These are phyloP conservation scores for Torymus texanus DNA, from an alignment of 2,888 invertebrate genomes.

Conservation along the genomic window DNA sequence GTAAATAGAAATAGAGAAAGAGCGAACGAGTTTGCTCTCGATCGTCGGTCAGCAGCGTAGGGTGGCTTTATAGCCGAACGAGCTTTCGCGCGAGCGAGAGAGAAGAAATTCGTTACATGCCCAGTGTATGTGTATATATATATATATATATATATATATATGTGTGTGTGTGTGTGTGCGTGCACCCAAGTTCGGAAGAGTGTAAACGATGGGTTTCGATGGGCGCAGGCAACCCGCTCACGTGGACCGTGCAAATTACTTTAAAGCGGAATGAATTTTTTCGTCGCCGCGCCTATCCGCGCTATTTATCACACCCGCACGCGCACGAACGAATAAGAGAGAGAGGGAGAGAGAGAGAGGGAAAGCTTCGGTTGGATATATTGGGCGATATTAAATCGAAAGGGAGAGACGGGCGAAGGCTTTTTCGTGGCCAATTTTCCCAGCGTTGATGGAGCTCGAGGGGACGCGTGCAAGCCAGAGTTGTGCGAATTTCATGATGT, in stretches of 20 bases:
- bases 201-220: constrained; percentile 44
- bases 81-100: neutral
- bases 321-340: neutral
- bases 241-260: constrained; percentile 47
- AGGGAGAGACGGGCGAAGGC: too few species aligned
- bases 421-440: too few species aligned
- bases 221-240: constrained; percentile 4
- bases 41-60: neutral
- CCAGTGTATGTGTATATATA: neutral
- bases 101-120: constrained; percentile 44
- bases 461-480: too few species aligned
- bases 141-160: too few species aligned
- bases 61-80: neutral
- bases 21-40: neutral
- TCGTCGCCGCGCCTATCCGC: constrained; percentile 1
- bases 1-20: constrained; percentile 13
- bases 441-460: too few species aligned
- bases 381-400: too few species aligned
- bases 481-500: too few species aligned
- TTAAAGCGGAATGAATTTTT: constrained; percentile 46
- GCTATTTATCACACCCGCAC: constrained; percentile 31
- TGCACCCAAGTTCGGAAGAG: constrained; percentile 21
- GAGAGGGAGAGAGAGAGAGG: neutral
- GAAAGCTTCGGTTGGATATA: too few species aligned
- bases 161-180: too few species aligned